Base-by-base conservation (phyloP, 1,140 invertebrate genomes). In the Gyrodactylus bullatarudis region DNA sequence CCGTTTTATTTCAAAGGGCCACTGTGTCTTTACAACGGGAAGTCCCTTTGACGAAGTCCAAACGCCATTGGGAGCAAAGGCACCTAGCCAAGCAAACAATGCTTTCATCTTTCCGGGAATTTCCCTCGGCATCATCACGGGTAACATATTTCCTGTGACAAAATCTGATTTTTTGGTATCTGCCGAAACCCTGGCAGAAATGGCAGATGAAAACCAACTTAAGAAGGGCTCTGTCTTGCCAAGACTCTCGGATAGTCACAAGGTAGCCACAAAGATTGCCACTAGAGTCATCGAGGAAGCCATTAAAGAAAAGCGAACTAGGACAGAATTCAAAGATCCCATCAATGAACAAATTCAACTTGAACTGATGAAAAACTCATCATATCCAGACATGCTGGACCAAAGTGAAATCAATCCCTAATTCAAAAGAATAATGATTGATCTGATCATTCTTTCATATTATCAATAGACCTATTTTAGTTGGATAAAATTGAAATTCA, bases 51-150 rank as follows among this genome's bases (percentile, higher is more conserved):
- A 77, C 22, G 74, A 78, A 16, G 78, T 79, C 22, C 76, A 74
- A 19, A 27, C 75, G 16, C 77, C 79, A 72, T 79, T 77, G 1
- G 76, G 78, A 69, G 78, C 75, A 0, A 77, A 75, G 26, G 23
- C 76, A 72, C 79, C 80, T 0, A 79, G 80, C 0, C 80, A 81
- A 75, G 80, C 80, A 0, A 81, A 81, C 74, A 81, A 81, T 76
- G 78, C 80, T 26, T 81, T 81, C 76, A 79, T 81, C 26, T 81
- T 81, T 76, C 80, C 80, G 22, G 80, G 79, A 22, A 77, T 81
- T 1, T 80, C 79, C 0, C 75, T 81, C 8, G 80, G 77, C 26
- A 76, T 78, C 2, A 79, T 79, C 23, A 74, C 77, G 0, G 79
- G 76, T 75, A 77, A 77, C 20, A 77, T 80, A 16, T 72, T 77